These are phyloP conservation scores for Nysson spinosus DNA, from an alignment of 2,888 invertebrate species.

Conservation along the genomic window DNA sequence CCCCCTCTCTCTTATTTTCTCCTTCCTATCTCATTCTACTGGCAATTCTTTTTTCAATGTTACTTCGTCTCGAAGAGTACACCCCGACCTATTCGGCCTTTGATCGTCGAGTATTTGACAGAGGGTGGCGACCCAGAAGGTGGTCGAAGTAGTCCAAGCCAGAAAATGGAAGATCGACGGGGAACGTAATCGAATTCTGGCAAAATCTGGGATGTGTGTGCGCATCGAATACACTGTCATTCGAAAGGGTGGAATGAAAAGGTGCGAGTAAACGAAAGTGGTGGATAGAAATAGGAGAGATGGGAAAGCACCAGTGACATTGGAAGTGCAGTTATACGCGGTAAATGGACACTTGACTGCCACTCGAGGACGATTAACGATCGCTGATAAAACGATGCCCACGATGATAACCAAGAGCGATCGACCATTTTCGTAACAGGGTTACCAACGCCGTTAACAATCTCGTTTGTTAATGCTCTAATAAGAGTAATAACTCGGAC, in stretches of 20 bases:
- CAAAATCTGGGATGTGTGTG: conserved; percentile 53
- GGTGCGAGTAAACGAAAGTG: background rate
- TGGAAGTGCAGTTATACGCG: conserved; percentile 20
- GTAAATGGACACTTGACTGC: conserved; percentile 45
- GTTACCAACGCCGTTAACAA: conserved; percentile 19
- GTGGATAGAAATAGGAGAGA: conserved; percentile 12
- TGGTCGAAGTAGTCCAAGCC: conserved; percentile 3
- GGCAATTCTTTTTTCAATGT: conserved; percentile 7
- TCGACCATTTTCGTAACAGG: conserved; percentile 32
- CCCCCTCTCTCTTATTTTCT: background rate
- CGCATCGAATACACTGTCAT: conserved; percentile 10
- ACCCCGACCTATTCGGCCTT: background rate
- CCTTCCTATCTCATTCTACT: too few relatives aligned
- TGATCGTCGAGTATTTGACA: background rate
- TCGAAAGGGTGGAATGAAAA: background rate
- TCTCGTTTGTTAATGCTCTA: conserved; percentile 44
- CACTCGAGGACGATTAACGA: conserved; percentile 56
- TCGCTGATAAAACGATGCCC: conserved; percentile 44
- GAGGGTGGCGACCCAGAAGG: background rate
- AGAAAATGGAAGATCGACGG: conserved; percentile 58
- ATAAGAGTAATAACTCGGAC: conserved; percentile 25
- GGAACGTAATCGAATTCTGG: conserved; percentile 63
- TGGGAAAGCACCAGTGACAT: conserved; percentile 4
- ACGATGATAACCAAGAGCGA: conserved; percentile 31
- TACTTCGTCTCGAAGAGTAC: background rate